These are phyloP conservation scores for Pseudotriccus pelzelni DNA, from an alignment of 2,797 vertebrate species.

Conservation along the genomic window DNA sequence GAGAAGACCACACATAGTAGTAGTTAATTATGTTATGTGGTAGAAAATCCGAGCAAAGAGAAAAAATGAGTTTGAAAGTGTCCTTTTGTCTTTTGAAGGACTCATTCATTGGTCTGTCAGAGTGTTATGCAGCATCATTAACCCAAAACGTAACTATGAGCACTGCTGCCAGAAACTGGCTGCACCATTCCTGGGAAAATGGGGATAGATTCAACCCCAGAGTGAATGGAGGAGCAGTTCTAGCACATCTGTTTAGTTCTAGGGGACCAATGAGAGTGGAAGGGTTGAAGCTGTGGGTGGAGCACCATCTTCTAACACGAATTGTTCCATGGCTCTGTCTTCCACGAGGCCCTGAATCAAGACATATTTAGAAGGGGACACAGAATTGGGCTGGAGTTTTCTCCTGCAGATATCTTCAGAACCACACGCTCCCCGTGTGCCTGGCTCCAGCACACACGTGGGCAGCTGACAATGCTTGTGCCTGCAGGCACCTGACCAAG, in stretches of 20 bases:
- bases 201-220: not conserved
- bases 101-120: not conserved
- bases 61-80: not conserved
- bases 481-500: not conserved
- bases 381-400: not conserved
- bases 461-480: not conserved
- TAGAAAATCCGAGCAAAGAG: not conserved
- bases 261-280: not conserved
- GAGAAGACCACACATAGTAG: not conserved
- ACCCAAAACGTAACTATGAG: not conserved
- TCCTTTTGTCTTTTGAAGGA: not conserved
- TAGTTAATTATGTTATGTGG: not conserved
- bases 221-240: not conserved
- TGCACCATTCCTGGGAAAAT: not conserved
- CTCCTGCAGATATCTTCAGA: not conserved
- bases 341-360: not conserved
- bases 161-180: not conserved
- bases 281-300: not conserved
- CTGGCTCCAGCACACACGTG: not conserved
- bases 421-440: not conserved
- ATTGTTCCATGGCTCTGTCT: not conserved
- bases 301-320: not conserved
- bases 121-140: not conserved
- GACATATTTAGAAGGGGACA: not conserved
- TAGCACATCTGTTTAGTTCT: not conserved